A percentile compares a stretch with the other conserved stretches of the same genome.
Conservation (phyloP, 1,140 invertebrate genomes). For the Triops cancriformis region DNA sequence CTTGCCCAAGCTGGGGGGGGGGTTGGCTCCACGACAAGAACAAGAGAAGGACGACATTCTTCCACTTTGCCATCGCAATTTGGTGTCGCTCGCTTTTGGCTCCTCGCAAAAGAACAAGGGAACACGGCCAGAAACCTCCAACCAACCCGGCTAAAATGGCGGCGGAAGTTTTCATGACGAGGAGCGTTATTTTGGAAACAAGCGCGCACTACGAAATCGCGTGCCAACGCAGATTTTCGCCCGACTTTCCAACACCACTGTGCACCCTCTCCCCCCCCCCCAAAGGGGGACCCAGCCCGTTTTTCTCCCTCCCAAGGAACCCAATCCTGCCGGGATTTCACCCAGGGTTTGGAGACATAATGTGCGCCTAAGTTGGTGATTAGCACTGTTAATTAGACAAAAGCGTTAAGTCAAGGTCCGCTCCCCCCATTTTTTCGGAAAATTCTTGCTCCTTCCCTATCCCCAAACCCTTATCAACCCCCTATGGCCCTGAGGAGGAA, state of each 20-base stretch:
- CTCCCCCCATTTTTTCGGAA: neutral
- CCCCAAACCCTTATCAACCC: neutral
- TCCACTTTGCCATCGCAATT: neutral
- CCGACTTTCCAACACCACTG: neutral
- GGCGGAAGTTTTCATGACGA: neutral
- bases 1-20: neutral
- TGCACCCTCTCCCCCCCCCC: no score
- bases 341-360: neutral
- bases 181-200: slow-evolving; percentile 3
- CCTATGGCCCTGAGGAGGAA: neutral
- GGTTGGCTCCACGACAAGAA: neutral
- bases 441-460: neutral
- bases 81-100: neutral
- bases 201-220: slow-evolving; percentile 3
- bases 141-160: neutral
- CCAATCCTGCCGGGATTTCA: neutral
- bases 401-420: no score
- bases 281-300: no score
- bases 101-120: neutral
- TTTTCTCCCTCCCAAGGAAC: neutral
- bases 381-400: no score
- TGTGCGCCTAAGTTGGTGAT: no score
- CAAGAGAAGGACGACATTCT: slow-evolving; percentile 11
- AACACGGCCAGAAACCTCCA: neutral
- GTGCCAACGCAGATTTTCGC: neutral